phyloP scores from a whole-genome alignment of 2,888 invertebrate species.

The Chloromyia formosa region DNA sequence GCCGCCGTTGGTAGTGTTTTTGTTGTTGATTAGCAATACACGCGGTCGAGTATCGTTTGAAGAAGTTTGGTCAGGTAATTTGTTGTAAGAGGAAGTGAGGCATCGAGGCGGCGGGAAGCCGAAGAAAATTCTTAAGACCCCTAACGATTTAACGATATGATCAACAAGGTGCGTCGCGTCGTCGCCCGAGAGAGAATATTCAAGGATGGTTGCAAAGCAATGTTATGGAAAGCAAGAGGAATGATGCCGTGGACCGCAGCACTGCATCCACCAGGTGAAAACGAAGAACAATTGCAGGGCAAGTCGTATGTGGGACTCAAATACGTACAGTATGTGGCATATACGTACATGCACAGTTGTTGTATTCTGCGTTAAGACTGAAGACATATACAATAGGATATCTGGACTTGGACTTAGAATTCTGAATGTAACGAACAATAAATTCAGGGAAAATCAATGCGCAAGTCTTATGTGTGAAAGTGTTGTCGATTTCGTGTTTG shows the following conservation, averaged over 20 bases:
- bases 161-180: conserved; percentile 11
- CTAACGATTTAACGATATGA: neutral
- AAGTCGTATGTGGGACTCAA: conserved; percentile 9
- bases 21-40: neutral
- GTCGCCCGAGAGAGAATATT: neutral
- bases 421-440: too few species aligned
- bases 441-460: conserved; percentile 22
- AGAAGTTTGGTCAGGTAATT: neutral
- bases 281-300: conserved; percentile 15
- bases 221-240: neutral
- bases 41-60: neutral
- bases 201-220: neutral
- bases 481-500: too few species aligned
- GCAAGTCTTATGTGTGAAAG: conserved; percentile 19
- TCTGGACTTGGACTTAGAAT: conserved; percentile 19
- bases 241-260: neutral
- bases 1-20: too few species aligned
- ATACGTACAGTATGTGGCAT: conserved; percentile 19
- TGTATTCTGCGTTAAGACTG: too few species aligned
- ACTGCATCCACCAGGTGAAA: conserved; percentile 29
- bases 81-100: too few species aligned
- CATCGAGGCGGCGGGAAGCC: neutral
- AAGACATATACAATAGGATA: too few species aligned
- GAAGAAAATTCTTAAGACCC: conserved; percentile 14
- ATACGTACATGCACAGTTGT: neutral